phyloP scores from a whole-genome alignment of 1,140 invertebrate genomes.

The Phymorhynchus buccinoides region DNA sequence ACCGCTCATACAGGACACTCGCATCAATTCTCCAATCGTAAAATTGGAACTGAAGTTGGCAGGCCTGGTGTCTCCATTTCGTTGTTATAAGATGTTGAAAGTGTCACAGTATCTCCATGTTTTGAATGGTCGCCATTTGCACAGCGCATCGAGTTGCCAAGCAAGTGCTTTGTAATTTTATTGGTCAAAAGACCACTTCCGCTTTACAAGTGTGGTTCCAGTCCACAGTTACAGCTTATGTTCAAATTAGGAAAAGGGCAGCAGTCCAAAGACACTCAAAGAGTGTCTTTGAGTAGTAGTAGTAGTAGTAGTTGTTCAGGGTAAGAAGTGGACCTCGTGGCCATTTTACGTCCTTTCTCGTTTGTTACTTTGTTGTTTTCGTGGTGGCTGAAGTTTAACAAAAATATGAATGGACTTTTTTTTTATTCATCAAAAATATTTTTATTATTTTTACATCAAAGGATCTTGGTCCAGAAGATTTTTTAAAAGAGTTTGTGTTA shows the following conservation, averaged over 20 bases:
- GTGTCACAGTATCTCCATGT: no score
- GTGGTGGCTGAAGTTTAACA: background rate
- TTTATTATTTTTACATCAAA: no score
- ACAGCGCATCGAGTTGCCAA: conserved; percentile 41
- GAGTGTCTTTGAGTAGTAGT: background rate
- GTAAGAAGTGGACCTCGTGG: no score
- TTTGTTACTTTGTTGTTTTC: no score
- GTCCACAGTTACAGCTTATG: conserved; percentile 89
- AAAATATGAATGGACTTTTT: background rate
- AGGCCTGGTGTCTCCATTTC: conserved; percentile 3
- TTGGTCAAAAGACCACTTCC: conserved; percentile 86
- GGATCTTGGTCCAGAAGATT: no score
- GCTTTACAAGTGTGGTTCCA: conserved; percentile 82
- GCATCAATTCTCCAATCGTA: background rate
- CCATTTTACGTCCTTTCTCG: no score
- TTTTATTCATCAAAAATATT: no score
- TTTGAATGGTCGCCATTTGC: conserved; percentile 36
- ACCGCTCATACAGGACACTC: background rate
- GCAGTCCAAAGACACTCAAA: background rate
- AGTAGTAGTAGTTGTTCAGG: no score
- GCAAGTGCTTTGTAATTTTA: conserved; percentile 73
- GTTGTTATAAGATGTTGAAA: no score
- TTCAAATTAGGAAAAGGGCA: conserved; percentile 87
- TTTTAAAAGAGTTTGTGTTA: no score
- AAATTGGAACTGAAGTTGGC: background rate